phyloP scores from a whole-genome alignment of 2,888 invertebrate species.

The Dione vanillae region DNA sequence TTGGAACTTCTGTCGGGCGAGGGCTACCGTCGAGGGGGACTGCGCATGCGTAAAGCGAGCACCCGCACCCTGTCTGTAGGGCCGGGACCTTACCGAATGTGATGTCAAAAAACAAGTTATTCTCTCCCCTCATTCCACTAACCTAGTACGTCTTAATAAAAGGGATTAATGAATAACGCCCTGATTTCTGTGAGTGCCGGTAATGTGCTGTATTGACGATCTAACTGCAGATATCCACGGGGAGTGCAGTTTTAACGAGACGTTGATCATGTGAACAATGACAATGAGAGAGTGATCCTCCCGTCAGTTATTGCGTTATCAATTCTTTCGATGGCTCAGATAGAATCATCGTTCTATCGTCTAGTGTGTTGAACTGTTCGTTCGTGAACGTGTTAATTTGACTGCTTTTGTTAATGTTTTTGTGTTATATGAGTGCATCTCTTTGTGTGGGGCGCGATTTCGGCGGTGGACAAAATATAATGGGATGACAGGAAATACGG shows the following conservation, averaged over 20 bases:
- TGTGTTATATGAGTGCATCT: conserved; percentile 41
- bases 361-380: conserved; percentile 24
- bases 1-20: conserved; percentile 71
- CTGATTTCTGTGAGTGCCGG: conserved; percentile 53
- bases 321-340: conserved; percentile 34
- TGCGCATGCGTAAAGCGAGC: conserved; percentile 73
- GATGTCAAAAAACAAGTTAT: conserved; percentile 84
- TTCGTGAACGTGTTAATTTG: conserved; percentile 31
- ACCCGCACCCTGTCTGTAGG: conserved; percentile 77
- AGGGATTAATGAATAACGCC: conserved; percentile 66
- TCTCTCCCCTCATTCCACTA: conserved; percentile 80
- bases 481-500: conserved; percentile 81
- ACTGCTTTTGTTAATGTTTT: conserved; percentile 31
- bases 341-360: conserved; percentile 21
- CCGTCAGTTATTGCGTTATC: conserved; percentile 56
- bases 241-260: conserved; percentile 43
- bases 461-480: conserved; percentile 59
- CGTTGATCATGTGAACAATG: conserved; percentile 62
- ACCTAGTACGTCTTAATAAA: conserved; percentile 78
- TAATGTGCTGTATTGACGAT: conserved; percentile 40
- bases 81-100: conserved; percentile 75
- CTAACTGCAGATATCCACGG: conserved; percentile 33
- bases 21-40: conserved; percentile 73
- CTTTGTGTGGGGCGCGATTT: conserved; percentile 46
- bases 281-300: conserved; percentile 68